These are phyloP conservation scores for Megalurothrips usitatus DNA, from an alignment of 2,888 invertebrate genomes.

Conservation along the genomic window DNA sequence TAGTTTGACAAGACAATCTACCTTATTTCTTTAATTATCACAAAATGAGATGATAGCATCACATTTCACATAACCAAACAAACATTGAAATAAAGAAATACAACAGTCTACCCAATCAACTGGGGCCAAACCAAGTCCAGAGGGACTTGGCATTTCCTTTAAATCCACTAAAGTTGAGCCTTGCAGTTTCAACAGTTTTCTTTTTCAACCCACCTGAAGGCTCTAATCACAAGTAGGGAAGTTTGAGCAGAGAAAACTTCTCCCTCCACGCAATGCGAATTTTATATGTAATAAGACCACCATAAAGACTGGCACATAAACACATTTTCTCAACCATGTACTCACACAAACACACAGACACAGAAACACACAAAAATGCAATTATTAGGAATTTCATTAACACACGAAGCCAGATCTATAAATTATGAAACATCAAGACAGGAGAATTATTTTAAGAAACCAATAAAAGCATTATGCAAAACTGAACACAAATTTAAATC, in stretches of 20 bases:
- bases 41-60: not conserved
- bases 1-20: no score
- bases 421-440: not conserved
- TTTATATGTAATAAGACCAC: not conserved
- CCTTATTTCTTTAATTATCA: not conserved
- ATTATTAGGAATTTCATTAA: not conserved
- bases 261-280: not conserved
- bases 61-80: not conserved
- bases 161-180: not conserved
- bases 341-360: not conserved
- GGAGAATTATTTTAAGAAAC: not conserved
- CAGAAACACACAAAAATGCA: constrained; percentile 1
- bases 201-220: not conserved
- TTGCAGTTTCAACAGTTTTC: not conserved
- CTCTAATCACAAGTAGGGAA: constrained; percentile 2
- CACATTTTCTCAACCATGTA: not conserved
- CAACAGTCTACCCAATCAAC: constrained; percentile 1
- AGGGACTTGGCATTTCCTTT: not conserved
- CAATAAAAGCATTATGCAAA: not conserved
- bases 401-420: not conserved
- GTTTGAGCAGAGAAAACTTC: not conserved
- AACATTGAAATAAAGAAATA: not conserved
- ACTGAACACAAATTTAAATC: not conserved
- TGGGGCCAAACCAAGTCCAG: not conserved
- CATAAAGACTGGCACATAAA: not conserved